Conservation (phyloP, 2,797 vertebrate genomes). For the Alauda arvensis region DNA sequence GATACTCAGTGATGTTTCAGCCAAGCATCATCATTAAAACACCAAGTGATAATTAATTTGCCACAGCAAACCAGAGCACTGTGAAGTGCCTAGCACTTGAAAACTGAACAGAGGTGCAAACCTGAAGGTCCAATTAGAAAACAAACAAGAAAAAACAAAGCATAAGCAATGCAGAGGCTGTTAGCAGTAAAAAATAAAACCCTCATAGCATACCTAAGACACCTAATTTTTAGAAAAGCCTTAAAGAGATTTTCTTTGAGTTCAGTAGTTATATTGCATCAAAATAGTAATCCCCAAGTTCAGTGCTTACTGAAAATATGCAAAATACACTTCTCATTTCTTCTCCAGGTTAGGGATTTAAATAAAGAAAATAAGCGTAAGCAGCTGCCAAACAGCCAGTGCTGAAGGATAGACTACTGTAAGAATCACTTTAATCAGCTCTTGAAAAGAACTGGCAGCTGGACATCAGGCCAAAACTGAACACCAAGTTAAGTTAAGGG, state of each 20-base stretch:
- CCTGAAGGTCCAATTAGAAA: not conserved
- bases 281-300: not conserved
- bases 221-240: not conserved
- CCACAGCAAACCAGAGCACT: not conserved
- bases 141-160: not conserved
- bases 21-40: not conserved
- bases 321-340: not conserved
- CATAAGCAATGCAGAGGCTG: not conserved
- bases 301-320: not conserved
- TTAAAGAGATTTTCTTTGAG: not conserved
- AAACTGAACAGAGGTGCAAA: not conserved
- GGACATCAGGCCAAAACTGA: not conserved
- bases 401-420: not conserved
- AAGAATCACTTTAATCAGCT: not conserved
- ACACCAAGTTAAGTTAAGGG: not conserved
- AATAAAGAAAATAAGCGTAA: not conserved
- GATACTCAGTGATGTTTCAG: not conserved
- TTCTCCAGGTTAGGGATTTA: not conserved
- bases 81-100: not conserved
- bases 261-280: not conserved
- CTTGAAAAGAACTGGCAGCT: not conserved
- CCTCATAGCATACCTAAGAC: not conserved
- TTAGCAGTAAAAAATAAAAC: not conserved
- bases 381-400: not conserved
- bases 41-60: not conserved